These are phyloP conservation scores for Galerucella pusilla DNA, from an alignment of 2,888 invertebrate species.

Conservation along the genomic window DNA sequence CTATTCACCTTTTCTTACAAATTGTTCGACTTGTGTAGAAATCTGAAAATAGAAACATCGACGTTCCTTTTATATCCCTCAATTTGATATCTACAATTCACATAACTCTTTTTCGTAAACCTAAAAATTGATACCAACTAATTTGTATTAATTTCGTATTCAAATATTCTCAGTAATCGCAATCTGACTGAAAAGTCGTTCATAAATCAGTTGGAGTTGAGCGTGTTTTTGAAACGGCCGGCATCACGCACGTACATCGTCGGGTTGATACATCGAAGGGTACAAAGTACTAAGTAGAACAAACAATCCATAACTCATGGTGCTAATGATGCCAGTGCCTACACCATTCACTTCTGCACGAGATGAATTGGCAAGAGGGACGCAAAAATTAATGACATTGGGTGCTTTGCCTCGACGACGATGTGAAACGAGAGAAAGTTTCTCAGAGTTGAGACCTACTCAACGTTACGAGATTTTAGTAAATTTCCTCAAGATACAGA, in stretches of 20 bases:
- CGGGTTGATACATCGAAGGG: conserved; percentile 56
- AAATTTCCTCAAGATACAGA: conserved; percentile 47
- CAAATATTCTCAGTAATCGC: conserved; percentile 33
- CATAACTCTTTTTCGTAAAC: background rate
- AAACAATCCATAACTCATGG: conserved; percentile 65
- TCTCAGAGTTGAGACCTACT: background rate
- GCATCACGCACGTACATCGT: conserved; percentile 47
- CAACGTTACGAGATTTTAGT: conserved; percentile 46
- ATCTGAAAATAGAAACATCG: background rate
- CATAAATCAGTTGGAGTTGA: conserved; percentile 37
- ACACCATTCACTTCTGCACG: conserved; percentile 62
- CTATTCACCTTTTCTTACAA: too few species aligned
- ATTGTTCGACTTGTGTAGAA: too few species aligned
- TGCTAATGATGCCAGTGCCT: conserved; percentile 64
- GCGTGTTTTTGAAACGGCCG: conserved; percentile 44
- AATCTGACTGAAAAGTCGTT: conserved; percentile 28
- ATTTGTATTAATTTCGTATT: conserved; percentile 37
- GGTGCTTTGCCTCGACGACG: background rate
- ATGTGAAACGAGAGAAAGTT: background rate
- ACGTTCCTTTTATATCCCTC: background rate
- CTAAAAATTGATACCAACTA: conserved; percentile 21
- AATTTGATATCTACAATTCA: background rate
- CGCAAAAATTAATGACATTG: conserved; percentile 62
- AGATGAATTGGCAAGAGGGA: conserved; percentile 59
- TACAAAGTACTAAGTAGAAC: conserved; percentile 51